Base-by-base conservation (phyloP, 2,113 vertebrate genomes). In the Pachypanchax playfairii region DNA sequence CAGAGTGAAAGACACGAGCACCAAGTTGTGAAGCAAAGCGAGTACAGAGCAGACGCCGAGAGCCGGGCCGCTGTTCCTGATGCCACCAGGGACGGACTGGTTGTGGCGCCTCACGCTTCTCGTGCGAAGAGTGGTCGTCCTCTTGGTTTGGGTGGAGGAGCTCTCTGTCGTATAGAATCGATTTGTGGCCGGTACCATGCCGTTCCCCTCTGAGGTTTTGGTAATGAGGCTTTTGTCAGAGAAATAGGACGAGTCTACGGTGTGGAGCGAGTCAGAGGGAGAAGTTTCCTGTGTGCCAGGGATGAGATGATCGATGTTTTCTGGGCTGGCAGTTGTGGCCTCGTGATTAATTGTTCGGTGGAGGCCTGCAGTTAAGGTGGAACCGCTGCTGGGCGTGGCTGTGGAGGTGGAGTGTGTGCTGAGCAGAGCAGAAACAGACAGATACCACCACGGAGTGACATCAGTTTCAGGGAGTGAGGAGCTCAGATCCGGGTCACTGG, bases 51-150 rank as follows among this genome's bases (percentile, higher is more conserved):
- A n/a, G 3, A 24, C n/a, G 54, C 44, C 20, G 3, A 29, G 39
- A 47, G 65, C 18, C 1, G 46, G 49, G 42, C 70, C 52, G 18
- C 48, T 64, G 68, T 36, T 81, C 54, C 39, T 49, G 53, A 48
- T 36, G 28, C 66, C 66, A 5, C 55, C 44, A 1, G 77, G 52
- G 41, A 36, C 15, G 6, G 82, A 66, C 52, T 87, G 73, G 63
- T 88, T 90, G 22, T 87, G 75, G 63, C 87, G 89, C 56, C 90
- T 87, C 52, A 91, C 89, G 20, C 89, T 91, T 60, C 91, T 80
- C 36, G 91, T 89, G 29, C 90, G 86, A 46, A 90, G 87, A 11
- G 90, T 90, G 58, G 85, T 86, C 6, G 88, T 90, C 57, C 77
- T 91, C 31, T 77, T 88, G 7, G 85, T 88, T 35, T 67, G 80